These are phyloP conservation scores for Asbolus verrucosus DNA, from an alignment of 1,140 invertebrate species.

Conservation along the genomic window DNA sequence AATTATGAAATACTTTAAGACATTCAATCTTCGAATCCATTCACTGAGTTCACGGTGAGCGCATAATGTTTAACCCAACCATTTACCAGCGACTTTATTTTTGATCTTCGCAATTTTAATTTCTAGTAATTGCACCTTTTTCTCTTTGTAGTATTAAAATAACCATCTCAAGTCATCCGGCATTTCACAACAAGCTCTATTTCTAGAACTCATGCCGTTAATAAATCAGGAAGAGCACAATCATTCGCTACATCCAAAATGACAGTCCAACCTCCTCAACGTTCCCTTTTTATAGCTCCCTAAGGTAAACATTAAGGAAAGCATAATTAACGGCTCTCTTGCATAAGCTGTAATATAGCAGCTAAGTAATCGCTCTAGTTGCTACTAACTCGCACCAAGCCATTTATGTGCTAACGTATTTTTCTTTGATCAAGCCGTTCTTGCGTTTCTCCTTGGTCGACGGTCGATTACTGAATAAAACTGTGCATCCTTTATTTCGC, in stretches of 20 bases:
- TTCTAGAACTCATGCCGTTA: too few relatives aligned
- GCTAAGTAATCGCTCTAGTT: constrained; percentile 15
- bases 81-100: constrained; percentile 25
- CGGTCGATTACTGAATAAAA: too few relatives aligned
- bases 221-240: too few relatives aligned
- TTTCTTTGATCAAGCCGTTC: neutral
- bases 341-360: constrained; percentile 14
- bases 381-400: constrained; percentile 1
- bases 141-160: constrained; percentile 10
- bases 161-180: too few relatives aligned
- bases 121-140: too few relatives aligned
- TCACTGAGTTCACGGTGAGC: constrained; percentile 6
- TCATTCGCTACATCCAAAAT: too few relatives aligned
- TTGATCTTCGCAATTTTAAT: too few relatives aligned
- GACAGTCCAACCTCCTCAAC: too few relatives aligned
- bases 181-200: too few relatives aligned
- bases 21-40: neutral
- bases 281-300: constrained; percentile 15
- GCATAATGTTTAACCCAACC: constrained; percentile 20
- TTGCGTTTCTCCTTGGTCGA: too few relatives aligned
- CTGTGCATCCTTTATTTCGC: constrained; percentile 4
- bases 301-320: neutral
- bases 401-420: neutral
- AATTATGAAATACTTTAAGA: constrained; percentile 36
- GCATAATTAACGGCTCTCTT: constrained; percentile 18